A percentile compares a stretch with the other conserved stretches of the same genome.
Conservation (phyloP, 2,113 vertebrate species). For the Struthio camelus region DNA sequence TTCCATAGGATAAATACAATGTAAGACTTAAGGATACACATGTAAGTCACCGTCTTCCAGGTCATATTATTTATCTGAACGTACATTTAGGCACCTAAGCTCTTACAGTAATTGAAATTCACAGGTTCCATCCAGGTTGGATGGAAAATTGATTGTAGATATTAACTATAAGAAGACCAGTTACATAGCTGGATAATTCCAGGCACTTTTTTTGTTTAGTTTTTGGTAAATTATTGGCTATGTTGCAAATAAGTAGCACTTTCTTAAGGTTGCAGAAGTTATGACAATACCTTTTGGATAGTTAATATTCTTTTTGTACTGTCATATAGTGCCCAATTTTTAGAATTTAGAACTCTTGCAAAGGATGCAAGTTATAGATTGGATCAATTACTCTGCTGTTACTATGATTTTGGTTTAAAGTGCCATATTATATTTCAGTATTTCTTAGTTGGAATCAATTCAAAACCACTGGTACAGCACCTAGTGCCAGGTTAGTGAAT, state of each 20-base stretch:
- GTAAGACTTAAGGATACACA: neutral
- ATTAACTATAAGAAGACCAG: neutral
- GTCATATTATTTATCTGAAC: neutral
- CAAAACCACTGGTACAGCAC: slow-evolving; percentile 68
- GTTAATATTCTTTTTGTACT: neutral
- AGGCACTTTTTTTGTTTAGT: neutral
- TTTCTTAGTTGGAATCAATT: slow-evolving; percentile 77
- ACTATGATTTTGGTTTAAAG: neutral
- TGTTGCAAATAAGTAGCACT: neutral
- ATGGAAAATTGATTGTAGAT: neutral
- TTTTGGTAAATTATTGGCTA: neutral
- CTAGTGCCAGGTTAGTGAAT: slow-evolving; percentile 69
- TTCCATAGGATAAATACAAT: neutral
- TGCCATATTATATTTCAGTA: slow-evolving; percentile 50
- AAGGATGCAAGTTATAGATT: neutral
- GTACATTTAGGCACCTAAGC: neutral
- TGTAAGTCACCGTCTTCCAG: neutral
- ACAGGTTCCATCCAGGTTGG: neutral
- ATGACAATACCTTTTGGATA: neutral
- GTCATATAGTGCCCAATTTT: neutral
- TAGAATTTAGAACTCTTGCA: neutral
- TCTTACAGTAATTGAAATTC: neutral
- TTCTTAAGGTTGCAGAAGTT: neutral
- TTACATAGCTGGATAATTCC: neutral
- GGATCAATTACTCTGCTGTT: neutral